phyloP scores from a whole-genome alignment of 2,113 vertebrate genomes.

The Galbula dea region DNA sequence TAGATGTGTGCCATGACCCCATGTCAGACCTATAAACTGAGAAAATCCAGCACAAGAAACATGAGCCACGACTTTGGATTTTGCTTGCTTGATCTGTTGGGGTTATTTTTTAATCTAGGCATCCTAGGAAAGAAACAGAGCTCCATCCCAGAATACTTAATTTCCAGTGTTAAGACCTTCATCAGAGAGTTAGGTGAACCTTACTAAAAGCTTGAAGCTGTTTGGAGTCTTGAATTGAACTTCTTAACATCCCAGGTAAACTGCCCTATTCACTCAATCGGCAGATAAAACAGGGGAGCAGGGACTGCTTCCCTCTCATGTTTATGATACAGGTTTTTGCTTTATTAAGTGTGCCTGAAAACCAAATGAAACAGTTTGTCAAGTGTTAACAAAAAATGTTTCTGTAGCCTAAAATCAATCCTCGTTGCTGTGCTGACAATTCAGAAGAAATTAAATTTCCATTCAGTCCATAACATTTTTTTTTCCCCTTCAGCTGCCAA shows the following conservation, averaged over 20 bases:
- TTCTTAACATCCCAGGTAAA: constrained; percentile 14
- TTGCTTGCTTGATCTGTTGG: not conserved
- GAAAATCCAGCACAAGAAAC: not conserved
- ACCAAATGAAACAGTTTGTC: constrained; percentile 38
- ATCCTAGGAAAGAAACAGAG: not conserved
- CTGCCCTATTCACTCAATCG: not conserved
- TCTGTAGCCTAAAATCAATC: constrained; percentile 22
- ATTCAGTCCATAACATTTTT: constrained; percentile 26
- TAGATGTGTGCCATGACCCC: not conserved
- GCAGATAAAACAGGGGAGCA: not conserved
- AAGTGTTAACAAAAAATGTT: constrained; percentile 46
- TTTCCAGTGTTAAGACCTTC: not conserved
- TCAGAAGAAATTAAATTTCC: constrained; percentile 58
- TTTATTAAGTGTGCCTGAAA: constrained; percentile 46
- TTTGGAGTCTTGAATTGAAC: not conserved
- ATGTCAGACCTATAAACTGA: not conserved
- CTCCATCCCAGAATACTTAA: not conserved
- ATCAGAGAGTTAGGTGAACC: not conserved
- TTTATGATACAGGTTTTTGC: constrained; percentile 28
- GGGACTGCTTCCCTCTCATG: constrained; percentile 7
- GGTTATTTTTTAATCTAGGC: not conserved
- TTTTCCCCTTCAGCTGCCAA: constrained; percentile 46
- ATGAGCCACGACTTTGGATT: not conserved
- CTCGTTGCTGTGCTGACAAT: not conserved
- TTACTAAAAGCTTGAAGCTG: not conserved